Percentiles rank a stretch among this genome's conserved stretches.
Conservation (phyloP, 1,140 invertebrate species). For the Dendroctonus valens region DNA sequence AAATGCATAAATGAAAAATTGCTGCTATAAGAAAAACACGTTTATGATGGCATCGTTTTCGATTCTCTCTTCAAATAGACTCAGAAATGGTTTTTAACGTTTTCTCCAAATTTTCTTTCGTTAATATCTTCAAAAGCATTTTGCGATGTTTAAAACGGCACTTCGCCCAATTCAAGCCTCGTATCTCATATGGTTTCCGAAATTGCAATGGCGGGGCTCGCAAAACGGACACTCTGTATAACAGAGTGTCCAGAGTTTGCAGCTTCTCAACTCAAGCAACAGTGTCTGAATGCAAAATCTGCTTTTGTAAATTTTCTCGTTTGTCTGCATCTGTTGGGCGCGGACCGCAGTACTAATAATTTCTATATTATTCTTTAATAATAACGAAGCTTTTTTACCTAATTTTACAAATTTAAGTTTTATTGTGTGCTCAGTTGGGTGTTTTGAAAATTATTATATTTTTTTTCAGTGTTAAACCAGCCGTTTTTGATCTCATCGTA, state of each 20-base stretch:
- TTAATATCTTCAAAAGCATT: not conserved
- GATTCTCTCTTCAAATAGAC: not conserved
- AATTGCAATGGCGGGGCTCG: not conserved
- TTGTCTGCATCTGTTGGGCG: too few species aligned
- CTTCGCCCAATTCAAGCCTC: not conserved
- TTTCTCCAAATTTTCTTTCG: not conserved
- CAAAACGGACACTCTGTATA: too few species aligned
- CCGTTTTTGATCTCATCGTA: slow-evolving; percentile 94
- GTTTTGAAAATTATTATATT: slow-evolving; percentile 17
- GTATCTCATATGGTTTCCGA: not conserved
- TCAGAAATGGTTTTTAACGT: not conserved
- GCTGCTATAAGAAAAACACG: too few species aligned
- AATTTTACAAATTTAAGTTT: not conserved
- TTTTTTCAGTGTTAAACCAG: slow-evolving; percentile 87
- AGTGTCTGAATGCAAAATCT: not conserved
- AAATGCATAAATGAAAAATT: too few species aligned
- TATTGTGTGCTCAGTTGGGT: not conserved
- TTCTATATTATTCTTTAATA: not conserved
- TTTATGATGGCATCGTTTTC: too few species aligned
- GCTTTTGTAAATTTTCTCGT: not conserved
- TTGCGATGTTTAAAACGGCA: not conserved
- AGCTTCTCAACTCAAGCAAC: not conserved
- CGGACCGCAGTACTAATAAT: not conserved
- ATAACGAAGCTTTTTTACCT: not conserved
- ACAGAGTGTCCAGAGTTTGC: too few species aligned